Evolutionary conservation across 2,113 vertebrate species (phyloP), one percentile per base, ranked within the genome.

Genomic region (Ophthalmolycus amberensis): DNA sequence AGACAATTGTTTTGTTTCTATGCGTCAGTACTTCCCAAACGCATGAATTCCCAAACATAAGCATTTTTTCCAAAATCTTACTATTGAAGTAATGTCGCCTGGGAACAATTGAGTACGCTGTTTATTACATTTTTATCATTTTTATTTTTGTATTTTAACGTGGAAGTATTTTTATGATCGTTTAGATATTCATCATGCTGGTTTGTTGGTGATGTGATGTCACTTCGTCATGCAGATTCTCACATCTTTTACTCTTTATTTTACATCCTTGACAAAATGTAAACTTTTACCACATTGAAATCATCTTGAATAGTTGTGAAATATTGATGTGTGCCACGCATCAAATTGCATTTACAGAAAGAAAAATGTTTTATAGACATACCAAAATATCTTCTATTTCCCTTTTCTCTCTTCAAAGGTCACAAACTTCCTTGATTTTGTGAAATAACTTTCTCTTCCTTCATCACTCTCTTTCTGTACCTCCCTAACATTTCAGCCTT

Each of bases 401-500:
- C 34, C 3, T 29, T 4, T 60, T 73, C 32, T 71, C 9, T 59
- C 12, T 16, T 71, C n/a, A 48, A 14, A 25, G 27, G 42, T 54
- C 63, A 71, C 67, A 65, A 56, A 34, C 0, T 29, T 74, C 38
- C 2, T 5, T 65, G 14, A 46, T 64, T 66, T 59, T 67, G 20
- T 56, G n/a, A 20, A 18, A 25, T 65, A 34, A 67, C 25, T 22
- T 7, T 64, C 6, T 63, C 44, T 9, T 52, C 34, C 11, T 65
- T 38, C 15, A 5, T 37, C 3, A 46, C 6, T 70, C 34, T 34
- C 34, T 32, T 12, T 58, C 29, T 29, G 44, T 42, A 18, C 40
- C 14, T 56, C 76, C 52, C 27, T 75, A 42, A 65, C 42, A 12
- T 71, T 48, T 58, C 84, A 96, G 98, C 96, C 97, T 22, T 99